Percentiles rank a stretch among this genome's conserved stretches.
Conservation (phyloP, 2,797 vertebrate species). For the Merluccius polli region DNA sequence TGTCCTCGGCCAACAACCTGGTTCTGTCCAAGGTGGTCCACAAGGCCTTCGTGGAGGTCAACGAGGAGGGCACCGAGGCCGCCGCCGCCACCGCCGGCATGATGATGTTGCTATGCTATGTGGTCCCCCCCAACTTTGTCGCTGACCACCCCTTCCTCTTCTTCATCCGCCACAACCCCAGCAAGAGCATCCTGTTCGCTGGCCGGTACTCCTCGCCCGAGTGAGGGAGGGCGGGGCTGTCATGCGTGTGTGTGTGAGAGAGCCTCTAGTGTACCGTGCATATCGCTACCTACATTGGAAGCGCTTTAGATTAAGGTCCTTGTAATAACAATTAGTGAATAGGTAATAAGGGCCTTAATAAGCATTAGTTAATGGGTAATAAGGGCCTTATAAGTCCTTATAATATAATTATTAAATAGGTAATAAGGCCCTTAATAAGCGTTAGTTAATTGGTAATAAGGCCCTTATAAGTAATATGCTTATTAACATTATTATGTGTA, state of each 20-base stretch:
- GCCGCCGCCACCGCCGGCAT: constrained; percentile 71
- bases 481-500: too few species aligned
- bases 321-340: too few species aligned
- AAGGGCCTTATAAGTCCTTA: too few species aligned
- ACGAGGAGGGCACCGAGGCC: constrained; percentile 88
- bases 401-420: too few species aligned
- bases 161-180: constrained; percentile 80
- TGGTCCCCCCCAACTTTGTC: constrained; percentile 42
- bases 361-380: too few species aligned
- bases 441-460: too few species aligned
- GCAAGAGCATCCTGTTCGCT: constrained; percentile 78
- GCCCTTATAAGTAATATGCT: too few species aligned
- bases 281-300: not conserved
- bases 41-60: constrained; percentile 86
- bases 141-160: constrained; percentile 90
- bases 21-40: constrained; percentile 82
- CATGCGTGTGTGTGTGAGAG: not conserved
- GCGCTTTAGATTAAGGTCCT: too few species aligned
- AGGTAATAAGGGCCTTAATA: too few species aligned
- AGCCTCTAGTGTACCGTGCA: too few species aligned
- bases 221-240: too few species aligned
- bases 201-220: constrained; percentile 77
- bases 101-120: constrained; percentile 56
- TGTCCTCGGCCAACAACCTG: constrained; percentile 73
- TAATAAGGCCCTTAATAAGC: too few species aligned